phyloP scores from a whole-genome alignment of 2,888 invertebrate species.

The Tiliacea citrago region DNA sequence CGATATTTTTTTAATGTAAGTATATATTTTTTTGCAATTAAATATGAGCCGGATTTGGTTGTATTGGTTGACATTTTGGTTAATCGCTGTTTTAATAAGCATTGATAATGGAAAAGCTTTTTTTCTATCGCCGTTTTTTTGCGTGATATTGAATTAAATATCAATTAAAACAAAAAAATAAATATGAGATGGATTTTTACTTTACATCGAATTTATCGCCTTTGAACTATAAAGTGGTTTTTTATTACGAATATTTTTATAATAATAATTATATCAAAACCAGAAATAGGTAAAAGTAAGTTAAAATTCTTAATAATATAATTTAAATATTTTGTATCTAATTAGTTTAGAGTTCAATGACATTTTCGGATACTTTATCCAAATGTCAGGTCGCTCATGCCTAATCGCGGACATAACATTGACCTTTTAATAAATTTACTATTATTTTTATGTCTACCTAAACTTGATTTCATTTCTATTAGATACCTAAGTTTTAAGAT shows the following conservation, averaged over 20 bases:
- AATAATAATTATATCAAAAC: not conserved
- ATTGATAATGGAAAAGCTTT: not conserved
- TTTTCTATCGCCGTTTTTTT: constrained; percentile 5
- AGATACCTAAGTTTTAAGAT: not conserved
- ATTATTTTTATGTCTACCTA: constrained; percentile 1
- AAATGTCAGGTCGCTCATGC: constrained; percentile 15
- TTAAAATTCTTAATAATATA: not conserved
- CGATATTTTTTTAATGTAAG: constrained; percentile 12
- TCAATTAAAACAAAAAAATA: not conserved
- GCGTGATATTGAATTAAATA: not conserved
- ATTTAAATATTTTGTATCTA: constrained; percentile 8
- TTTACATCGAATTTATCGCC: not conserved
- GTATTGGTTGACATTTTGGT: too few relatives aligned
- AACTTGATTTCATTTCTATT: not conserved
- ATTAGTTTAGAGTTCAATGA: constrained; percentile 28
- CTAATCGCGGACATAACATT: constrained; percentile 1
- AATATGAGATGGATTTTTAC: not conserved
- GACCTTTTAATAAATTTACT: constrained; percentile 14
- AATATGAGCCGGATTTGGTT: constrained; percentile 14
- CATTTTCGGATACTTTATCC: constrained; percentile 8
- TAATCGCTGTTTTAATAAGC: not conserved
- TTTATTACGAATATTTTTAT: not conserved
- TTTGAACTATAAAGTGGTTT: not conserved
- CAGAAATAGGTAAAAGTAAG: not conserved
- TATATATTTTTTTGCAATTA: not conserved